phyloP scores from a whole-genome alignment of 2,888 invertebrate species.

The Petrolisthes cinctipes region DNA sequence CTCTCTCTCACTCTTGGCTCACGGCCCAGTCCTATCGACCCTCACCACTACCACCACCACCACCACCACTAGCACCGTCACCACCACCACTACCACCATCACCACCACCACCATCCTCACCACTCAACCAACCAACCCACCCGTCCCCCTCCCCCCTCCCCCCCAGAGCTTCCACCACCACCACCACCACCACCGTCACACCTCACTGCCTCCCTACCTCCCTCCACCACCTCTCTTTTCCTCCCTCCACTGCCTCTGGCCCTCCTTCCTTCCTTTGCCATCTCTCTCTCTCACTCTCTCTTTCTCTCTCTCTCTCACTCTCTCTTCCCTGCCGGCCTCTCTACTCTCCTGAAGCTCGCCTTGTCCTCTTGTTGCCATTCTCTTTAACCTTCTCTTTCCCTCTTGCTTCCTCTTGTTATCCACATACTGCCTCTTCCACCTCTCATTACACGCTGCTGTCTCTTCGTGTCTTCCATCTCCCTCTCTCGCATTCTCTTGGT shows the following conservation, averaged over 20 bases:
- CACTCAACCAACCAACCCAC: background rate
- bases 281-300: background rate
- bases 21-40: conserved; percentile 54
- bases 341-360: background rate
- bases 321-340: background rate
- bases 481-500: background rate
- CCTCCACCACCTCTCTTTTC: background rate
- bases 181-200: background rate
- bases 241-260: background rate
- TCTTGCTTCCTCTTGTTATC: background rate
- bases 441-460: background rate
- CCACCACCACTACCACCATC: background rate
- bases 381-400: background rate
- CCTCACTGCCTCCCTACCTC: background rate
- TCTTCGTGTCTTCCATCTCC: background rate
- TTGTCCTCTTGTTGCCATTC: background rate
- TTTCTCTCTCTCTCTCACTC: background rate
- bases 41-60: background rate
- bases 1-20: conserved; percentile 48
- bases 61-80: conserved; percentile 9
- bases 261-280: background rate
- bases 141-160: background rate
- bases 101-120: background rate
- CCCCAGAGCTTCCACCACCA: conserved; percentile 8
- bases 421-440: background rate